These are phyloP conservation scores for Cyprinodon brontotheroides DNA, from an alignment of 2,113 vertebrate genomes.

Conservation along the genomic window DNA sequence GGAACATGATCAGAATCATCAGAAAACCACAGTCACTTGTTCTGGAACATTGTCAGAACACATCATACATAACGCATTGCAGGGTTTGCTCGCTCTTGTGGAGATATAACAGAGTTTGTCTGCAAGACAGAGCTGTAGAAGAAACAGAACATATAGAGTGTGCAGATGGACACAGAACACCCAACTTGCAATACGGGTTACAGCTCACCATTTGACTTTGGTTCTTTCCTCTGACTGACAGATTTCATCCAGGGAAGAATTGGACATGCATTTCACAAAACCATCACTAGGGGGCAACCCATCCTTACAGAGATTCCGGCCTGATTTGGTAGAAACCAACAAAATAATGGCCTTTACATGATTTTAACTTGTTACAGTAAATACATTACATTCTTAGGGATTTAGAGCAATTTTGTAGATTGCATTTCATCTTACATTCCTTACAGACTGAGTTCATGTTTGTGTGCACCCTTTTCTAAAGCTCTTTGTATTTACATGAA, in stretches of 20 bases:
- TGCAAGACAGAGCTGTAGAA: conserved; percentile 34
- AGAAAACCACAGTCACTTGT: background rate
- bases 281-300: conserved; percentile 38
- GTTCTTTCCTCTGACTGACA: conserved; percentile 34
- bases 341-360: background rate
- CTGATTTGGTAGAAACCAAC: conserved; percentile 23
- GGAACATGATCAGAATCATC: conserved; percentile 11
- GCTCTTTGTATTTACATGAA: background rate
- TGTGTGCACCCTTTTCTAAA: background rate
- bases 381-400: background rate
- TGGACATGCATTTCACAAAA: conserved; percentile 63
- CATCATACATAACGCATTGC: too few species aligned
- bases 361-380: background rate
- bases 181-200: background rate
- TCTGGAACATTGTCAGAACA: background rate
- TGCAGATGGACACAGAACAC: background rate
- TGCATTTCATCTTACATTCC: background rate
- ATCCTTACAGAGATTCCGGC: conserved; percentile 39
- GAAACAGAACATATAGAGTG: background rate
- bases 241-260: conserved; percentile 37
- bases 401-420: background rate
- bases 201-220: conserved; percentile 62
- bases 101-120: background rate
- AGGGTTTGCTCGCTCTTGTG: too few species aligned
- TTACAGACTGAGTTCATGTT: background rate